Percentiles rank a stretch among this genome's conserved stretches.
phyloP scores from a whole-genome alignment of 1,140 invertebrate genomes.

The Magallana ariakensis region DNA sequence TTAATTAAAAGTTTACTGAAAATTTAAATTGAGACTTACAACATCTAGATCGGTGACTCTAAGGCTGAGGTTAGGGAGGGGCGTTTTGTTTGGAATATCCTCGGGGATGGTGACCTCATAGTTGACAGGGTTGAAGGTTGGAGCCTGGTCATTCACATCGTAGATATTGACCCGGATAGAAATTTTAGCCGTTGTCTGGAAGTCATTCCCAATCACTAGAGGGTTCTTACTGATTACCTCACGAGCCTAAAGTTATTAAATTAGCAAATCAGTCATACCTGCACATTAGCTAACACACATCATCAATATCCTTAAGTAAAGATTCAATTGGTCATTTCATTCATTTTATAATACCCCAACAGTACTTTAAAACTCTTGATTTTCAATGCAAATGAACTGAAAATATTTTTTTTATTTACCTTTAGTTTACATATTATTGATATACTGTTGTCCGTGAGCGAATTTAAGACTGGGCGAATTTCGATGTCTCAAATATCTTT shows the following conservation, averaged over 20 bases:
- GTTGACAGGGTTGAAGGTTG: constrained; percentile 56
- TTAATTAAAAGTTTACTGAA: not conserved
- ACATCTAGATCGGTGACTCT: constrained; percentile 67
- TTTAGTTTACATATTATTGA: no score
- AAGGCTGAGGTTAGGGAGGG: constrained; percentile 64
- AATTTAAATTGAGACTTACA: constrained; percentile 53
- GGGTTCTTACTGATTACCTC: constrained; percentile 57
- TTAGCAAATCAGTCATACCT: no score
- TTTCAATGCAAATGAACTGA: no score
- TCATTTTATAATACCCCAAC: no score
- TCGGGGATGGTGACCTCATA: constrained; percentile 63
- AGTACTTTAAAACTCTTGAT: no score
- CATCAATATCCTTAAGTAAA: no score
- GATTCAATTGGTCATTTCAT: no score
- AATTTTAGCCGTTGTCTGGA: constrained; percentile 58
- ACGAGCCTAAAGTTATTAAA: constrained; percentile 61
- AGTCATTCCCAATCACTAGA: constrained; percentile 56
- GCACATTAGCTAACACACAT: no score
- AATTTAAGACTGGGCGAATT: no score
- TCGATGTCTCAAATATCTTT: no score
- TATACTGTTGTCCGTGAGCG: no score
- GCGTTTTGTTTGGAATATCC: constrained; percentile 59
- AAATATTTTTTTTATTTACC: no score
- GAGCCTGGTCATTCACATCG: constrained; percentile 71
- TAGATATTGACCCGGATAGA: constrained; percentile 60